Evolutionary conservation across 2,113 vertebrate genomes (phyloP), one percentile per base, ranked within the genome.

Genomic region (Pterophyllum scalare): DNA sequence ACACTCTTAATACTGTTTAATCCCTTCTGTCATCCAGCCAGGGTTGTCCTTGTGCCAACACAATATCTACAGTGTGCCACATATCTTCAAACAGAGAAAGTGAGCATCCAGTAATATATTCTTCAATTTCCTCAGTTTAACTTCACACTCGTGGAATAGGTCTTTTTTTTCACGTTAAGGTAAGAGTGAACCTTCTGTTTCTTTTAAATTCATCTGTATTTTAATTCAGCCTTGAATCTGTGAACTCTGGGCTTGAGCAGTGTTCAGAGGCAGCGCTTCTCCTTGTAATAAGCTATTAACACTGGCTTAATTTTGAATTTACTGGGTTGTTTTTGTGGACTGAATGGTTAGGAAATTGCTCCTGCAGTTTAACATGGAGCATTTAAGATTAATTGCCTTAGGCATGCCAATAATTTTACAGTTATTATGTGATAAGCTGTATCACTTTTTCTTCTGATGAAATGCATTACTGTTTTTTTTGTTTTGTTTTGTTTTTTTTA

Each of bases 1-100:
- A 93, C 85, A 58, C 91, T 91, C 88, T 89, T 95, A 95, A 95
- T 95, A 62, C 94, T 60, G 79, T 87, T 92, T 95, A 96, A 95
- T 96, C 94, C 93, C 62, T 61, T 77, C 88, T 85, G 83, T 91
- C 87, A 88, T 56, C 60, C 31, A 14, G 76, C 77, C 84, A 87
- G 76, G 79, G 81, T 78, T 87, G 81, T 83, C 77, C 86, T 88
- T 77, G 57, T 64, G 75, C 89, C 85, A 88, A 79, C 60, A 35
- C 59, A 91, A 56, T 13, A 70, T 82, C 67, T 76, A 82, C 65
- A 78, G 67, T 40, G 83, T 84, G 76, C 49, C 86, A 91, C 77
- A 77, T 65, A 70, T 90, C 85, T 89, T 77, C 58, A 81, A 65
- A 84, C 82, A 82, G 75, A 80, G 81, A 91, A 88, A 85, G 84